Evolutionary conservation across 2,797 vertebrate species (phyloP), one percentile per base, ranked within the genome.

Genomic region (Otolemur crassicaudatus): DNA sequence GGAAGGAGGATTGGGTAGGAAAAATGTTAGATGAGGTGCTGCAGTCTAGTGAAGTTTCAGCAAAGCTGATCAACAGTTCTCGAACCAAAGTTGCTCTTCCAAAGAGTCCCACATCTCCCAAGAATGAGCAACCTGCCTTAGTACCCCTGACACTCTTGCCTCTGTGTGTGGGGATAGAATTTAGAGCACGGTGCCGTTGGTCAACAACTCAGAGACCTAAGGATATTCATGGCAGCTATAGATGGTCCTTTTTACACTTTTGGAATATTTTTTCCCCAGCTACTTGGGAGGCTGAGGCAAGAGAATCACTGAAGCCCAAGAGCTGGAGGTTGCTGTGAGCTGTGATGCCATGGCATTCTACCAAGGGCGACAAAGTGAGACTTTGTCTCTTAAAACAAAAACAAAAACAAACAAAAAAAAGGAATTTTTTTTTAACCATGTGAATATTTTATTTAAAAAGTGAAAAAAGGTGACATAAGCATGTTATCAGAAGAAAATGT

Each of bases 361-460:
- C 40, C 6, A 5, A 43, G 40, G 40, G 40, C 40, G 40, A 43
- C 40, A 43, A 43, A 43, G 40, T 43, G 40, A 43, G 40, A 43
- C 40, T 43, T 43, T 43, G 40, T 43, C 7, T 7, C 40, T 43
- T 43, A 43, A 43, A 43, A 43, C 40, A 40, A 40, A 40, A 40
- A 40, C 40, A 40, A 40, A 40, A 40, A 40, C 34, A 37, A 37
- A 37, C 34, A 43, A 43, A 43, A 43, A 43, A 40, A 40, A 40
- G 43, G 25, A 61, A 17, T 40, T 90, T 56, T 79, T 82, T 81
- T 75, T 89, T 87, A 58, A 65, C 22, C 31, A n/a, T 49, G 61
- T 81, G 20, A 11, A 58, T 87, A 84, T 43, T 81, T 92, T 92
- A 82, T 53, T 87, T 87, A 75, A 80, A 90, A 94, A 82, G 4